Conservation (phyloP, 2,113 vertebrate species). For the Gobiocypris rarus region DNA sequence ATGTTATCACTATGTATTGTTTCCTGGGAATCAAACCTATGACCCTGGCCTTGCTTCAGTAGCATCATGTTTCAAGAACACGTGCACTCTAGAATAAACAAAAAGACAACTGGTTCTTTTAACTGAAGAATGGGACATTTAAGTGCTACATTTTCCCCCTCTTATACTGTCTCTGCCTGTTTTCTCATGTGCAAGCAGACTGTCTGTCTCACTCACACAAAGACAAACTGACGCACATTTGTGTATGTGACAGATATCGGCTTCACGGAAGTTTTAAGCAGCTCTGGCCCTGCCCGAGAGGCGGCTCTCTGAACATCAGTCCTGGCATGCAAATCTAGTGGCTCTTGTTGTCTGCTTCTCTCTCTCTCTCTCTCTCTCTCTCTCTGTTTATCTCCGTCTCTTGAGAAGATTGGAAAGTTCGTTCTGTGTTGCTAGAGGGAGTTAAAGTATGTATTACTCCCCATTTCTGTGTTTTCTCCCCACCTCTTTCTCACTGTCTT, state of each 20-base stretch:
- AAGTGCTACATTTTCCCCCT: neutral
- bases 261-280: conserved; percentile 53
- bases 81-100: neutral
- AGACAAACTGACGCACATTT: conserved; percentile 23
- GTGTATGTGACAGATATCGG: conserved; percentile 57
- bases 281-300: conserved; percentile 65
- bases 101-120: neutral
- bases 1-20: neutral
- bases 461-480: conserved; percentile 67
- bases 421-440: conserved; percentile 43
- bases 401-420: conserved; percentile 30
- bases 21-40: neutral
- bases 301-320: conserved; percentile 64
- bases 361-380: conserved; percentile 57
- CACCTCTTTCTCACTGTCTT: conserved; percentile 13
- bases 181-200: neutral
- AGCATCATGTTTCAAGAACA: neutral
- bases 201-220: neutral
- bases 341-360: conserved; percentile 48
- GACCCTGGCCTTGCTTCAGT: neutral
- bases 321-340: conserved; percentile 76
- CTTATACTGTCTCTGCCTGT: neutral
- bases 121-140: conserved; percentile 24
- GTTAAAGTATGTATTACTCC: conserved; percentile 69
- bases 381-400: conserved; percentile 35